These are phyloP conservation scores for Notocelia uddmanniana DNA, from an alignment of 2,888 invertebrate species.

Conservation along the genomic window DNA sequence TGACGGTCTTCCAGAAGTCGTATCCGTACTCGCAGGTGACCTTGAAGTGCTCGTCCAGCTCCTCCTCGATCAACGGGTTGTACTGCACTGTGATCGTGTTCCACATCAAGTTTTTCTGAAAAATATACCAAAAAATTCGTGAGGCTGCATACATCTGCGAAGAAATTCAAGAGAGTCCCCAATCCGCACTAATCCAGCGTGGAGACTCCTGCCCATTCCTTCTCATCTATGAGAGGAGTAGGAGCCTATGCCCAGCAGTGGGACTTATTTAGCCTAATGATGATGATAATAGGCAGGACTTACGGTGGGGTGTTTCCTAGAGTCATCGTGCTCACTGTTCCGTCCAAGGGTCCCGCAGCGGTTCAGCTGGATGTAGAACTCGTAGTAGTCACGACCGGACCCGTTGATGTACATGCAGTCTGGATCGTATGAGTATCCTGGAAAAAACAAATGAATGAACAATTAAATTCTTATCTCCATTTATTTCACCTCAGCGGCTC, in stretches of 20 bases:
- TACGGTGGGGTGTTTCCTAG: constrained; percentile 94
- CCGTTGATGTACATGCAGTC: constrained; percentile 98
- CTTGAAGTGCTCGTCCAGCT: constrained; percentile 97
- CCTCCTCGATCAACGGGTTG: constrained; percentile 96
- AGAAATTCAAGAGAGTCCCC: too few species aligned
- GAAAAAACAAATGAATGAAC: constrained; percentile 29
- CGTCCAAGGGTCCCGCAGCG: constrained; percentile 96
- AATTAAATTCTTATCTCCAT: too few species aligned
- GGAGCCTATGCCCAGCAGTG: too few species aligned
- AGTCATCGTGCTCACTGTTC: constrained; percentile 94
- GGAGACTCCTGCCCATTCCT: too few species aligned
- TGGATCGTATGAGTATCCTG: constrained; percentile 96
- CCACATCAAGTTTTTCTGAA: constrained; percentile 97
- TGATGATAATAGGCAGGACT: constrained; percentile 57
- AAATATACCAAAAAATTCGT: too few species aligned
- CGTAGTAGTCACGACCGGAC: constrained; percentile 95
- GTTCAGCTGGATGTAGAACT: constrained; percentile 97
- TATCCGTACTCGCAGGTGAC: constrained; percentile 98
- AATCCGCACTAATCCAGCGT: too few species aligned
- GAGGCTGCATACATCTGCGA: too few species aligned
- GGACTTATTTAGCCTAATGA: too few species aligned
- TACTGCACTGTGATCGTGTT: constrained; percentile 98
- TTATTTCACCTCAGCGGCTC: too few species aligned
- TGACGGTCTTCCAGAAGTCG: constrained; percentile 98
- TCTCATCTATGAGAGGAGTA: too few species aligned